phyloP scores from a whole-genome alignment of 2,888 invertebrate species.

The Drosophila nigritarsus region DNA sequence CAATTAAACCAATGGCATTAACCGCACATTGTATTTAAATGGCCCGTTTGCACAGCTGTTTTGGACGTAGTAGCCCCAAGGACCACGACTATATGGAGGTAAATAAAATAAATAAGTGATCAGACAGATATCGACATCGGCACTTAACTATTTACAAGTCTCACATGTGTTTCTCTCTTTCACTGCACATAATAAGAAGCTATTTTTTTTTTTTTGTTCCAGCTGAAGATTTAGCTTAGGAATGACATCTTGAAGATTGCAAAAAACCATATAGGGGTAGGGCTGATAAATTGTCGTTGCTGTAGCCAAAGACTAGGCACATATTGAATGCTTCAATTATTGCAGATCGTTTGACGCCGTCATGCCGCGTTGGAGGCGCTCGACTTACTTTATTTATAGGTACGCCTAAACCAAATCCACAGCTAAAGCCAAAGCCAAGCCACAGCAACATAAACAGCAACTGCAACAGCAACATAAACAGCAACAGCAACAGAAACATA shows the following conservation, averaged over 20 bases:
- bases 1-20: conserved; percentile 52
- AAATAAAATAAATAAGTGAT: conserved; percentile 20
- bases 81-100: conserved; percentile 30
- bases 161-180: conserved; percentile 30
- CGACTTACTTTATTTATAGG: conserved; percentile 56
- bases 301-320: background rate
- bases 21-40: conserved; percentile 35
- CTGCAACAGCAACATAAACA: background rate
- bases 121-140: conserved; percentile 8
- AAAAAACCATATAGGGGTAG: background rate
- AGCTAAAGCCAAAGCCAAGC: conserved; percentile 4
- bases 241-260: background rate
- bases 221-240: fast-evolving
- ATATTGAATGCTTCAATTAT: conserved; percentile 20
- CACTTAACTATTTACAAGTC: conserved; percentile 11
- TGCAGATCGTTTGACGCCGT: conserved; percentile 41
- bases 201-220: too few relatives aligned
- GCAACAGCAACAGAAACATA: background rate
- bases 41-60: conserved; percentile 62
- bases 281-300: background rate
- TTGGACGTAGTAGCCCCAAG: conserved; percentile 18
- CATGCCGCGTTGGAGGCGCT: conserved; percentile 43
- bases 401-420: conserved; percentile 19
- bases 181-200: background rate
- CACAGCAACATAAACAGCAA: conserved; percentile 3